These are phyloP conservation scores for Festucalex cinctus DNA, from an alignment of 2,113 vertebrate genomes.

Conservation along the genomic window DNA sequence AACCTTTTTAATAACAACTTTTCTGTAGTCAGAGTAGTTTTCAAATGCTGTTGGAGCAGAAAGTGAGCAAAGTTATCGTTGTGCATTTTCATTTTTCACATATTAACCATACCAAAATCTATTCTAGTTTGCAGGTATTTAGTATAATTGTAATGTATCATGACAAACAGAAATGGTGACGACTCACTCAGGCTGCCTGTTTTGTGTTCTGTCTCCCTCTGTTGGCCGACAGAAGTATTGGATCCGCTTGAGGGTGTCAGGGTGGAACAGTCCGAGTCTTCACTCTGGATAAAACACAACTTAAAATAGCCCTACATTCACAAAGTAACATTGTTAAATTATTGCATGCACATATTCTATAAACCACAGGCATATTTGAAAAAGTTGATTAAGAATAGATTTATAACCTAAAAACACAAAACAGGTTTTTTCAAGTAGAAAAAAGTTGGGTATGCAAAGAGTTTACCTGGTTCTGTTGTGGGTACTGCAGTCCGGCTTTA, in stretches of 20 bases:
- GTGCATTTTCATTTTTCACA: not conserved
- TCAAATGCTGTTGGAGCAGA: conserved; percentile 26
- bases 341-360: not conserved
- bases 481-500: conserved; percentile 82
- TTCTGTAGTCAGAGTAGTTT: conserved; percentile 28
- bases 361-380: not conserved
- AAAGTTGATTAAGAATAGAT: not conserved
- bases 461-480: conserved; percentile 84
- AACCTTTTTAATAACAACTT: conserved; percentile 60
- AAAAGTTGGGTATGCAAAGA: not conserved
- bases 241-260: conserved; percentile 48
- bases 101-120: not conserved
- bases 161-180: not conserved
- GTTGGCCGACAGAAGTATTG: conserved; percentile 43
- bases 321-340: conserved; percentile 51
- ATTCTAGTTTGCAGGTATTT: not conserved
- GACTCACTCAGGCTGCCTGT: conserved; percentile 34
- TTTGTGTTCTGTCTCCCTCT: conserved; percentile 57
- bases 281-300: conserved; percentile 70
- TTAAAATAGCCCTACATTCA: conserved; percentile 64
- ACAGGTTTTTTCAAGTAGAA: not conserved
- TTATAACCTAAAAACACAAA: not conserved
- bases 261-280: conserved; percentile 65
- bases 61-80: not conserved
- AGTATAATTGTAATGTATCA: not conserved